Base-by-base conservation (phyloP, 2,888 invertebrate genomes). In the Nomada lathburiana region DNA sequence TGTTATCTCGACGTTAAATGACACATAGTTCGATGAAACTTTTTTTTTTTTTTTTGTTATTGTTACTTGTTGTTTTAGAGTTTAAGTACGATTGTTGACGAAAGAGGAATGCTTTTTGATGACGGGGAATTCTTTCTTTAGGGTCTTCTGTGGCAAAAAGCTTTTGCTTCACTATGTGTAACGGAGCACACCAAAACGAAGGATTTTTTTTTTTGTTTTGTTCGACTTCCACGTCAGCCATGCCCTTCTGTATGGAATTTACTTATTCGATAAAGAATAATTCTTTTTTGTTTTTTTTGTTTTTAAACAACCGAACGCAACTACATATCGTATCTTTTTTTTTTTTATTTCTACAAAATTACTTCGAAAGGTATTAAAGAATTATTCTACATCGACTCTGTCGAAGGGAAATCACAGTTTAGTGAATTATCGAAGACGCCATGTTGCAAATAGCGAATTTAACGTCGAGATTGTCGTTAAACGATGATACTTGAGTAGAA, bases 51-150 rank as follows among this genome's bases (percentile, higher is more conserved):
- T 65, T 36, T 60, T 60, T 29, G 20, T 65, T 65, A 65, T 52
- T 29, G 44, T 44, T 44, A 7, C 20, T 29, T 52, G 50, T 52
- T 29, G 7, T 52, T n/a, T 29, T 52, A 52, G n/a, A n/a, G 3
- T 65, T 65, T 65, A 65, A 52, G 52, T 9, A n/a, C 13, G n/a
- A 65, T 65, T 20, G 50, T 62, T 50, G n/a, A 52, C 20, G 26
- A 53, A 53, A 0, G 29, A n/a, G 29, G 2, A 7, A 29, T 65
- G 16, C 7, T 18, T n/a, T 4, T n/a, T 3, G 26, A 26, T 18
- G 4, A 1, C 11, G 26, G 26, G 10, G 7, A 4, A 5, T 50
- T 26, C 47, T 52, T 52, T 65, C 0, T 50, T 64, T n/a, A 11
- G 23, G 4, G 2, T 47, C 16, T 47, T 47, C 16, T 47, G 47